Percentiles rank a stretch among this genome's conserved stretches.
phyloP scores from a whole-genome alignment of 1,140 invertebrate species.

The Pararge aegeria region DNA sequence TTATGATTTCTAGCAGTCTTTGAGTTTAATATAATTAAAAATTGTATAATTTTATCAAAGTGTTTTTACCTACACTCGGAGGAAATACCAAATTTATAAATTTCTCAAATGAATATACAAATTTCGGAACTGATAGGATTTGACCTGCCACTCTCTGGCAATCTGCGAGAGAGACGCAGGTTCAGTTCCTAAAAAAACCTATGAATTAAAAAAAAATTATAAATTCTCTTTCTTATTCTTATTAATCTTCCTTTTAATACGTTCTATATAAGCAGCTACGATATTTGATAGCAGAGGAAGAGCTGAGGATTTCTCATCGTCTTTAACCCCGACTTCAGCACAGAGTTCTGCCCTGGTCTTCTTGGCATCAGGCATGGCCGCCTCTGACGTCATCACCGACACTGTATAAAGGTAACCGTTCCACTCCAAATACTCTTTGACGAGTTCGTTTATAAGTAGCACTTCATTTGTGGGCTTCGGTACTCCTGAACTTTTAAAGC shows the following conservation, averaged over 20 bases:
- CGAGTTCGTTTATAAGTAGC: constrained; percentile 75
- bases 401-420: constrained; percentile 80
- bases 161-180: too few relatives aligned
- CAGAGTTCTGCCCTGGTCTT: constrained; percentile 49
- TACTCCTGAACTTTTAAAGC: constrained; percentile 30
- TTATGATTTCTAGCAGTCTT: too few relatives aligned
- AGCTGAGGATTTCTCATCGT: constrained; percentile 64
- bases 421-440: constrained; percentile 80
- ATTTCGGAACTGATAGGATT: too few relatives aligned
- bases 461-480: constrained; percentile 73
- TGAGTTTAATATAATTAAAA: too few relatives aligned
- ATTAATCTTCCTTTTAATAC: constrained; percentile 66
- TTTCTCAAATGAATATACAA: too few relatives aligned
- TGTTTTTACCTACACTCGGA: too few relatives aligned
- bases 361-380: constrained; percentile 46
- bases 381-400: constrained; percentile 73
- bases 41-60: too few relatives aligned
- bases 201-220: neutral
- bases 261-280: constrained; percentile 63
- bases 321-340: constrained; percentile 61
- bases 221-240: constrained; percentile 45
- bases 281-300: constrained; percentile 64
- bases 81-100: too few relatives aligned
- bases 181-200: too few relatives aligned
- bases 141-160: too few relatives aligned